phyloP scores from a whole-genome alignment of 2,797 vertebrate genomes.

The Sebastes reedi region DNA sequence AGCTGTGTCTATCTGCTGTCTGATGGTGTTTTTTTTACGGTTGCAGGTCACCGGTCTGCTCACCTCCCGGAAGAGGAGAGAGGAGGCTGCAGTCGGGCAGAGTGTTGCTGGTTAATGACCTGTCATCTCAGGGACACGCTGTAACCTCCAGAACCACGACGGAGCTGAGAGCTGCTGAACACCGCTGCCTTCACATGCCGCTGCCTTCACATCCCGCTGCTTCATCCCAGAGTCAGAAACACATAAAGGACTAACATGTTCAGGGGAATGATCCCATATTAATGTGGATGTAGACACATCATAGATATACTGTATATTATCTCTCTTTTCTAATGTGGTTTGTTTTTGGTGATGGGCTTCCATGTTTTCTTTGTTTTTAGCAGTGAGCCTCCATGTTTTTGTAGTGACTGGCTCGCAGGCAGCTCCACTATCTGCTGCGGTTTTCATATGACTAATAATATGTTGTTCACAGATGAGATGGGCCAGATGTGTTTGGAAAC shows the following conservation, averaged over 20 bases:
- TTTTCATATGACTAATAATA: background rate
- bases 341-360: background rate
- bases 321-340: no score
- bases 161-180: background rate
- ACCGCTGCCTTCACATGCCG: background rate
- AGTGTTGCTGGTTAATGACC: background rate
- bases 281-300: background rate
- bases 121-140: background rate
- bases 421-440: background rate
- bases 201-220: background rate
- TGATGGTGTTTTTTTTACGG: background rate
- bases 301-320: background rate
- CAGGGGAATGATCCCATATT: background rate
- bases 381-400: background rate
- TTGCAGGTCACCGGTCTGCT: background rate
- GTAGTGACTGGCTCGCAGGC: background rate
- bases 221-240: background rate
- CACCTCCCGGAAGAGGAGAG: background rate
- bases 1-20: background rate
- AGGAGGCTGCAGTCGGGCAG: no score
- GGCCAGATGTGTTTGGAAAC: no score
- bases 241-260: background rate
- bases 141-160: background rate
- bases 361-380: background rate
- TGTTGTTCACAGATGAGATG: background rate